phyloP scores from a whole-genome alignment of 2,888 invertebrate species.

The Acrobasis consociella region DNA sequence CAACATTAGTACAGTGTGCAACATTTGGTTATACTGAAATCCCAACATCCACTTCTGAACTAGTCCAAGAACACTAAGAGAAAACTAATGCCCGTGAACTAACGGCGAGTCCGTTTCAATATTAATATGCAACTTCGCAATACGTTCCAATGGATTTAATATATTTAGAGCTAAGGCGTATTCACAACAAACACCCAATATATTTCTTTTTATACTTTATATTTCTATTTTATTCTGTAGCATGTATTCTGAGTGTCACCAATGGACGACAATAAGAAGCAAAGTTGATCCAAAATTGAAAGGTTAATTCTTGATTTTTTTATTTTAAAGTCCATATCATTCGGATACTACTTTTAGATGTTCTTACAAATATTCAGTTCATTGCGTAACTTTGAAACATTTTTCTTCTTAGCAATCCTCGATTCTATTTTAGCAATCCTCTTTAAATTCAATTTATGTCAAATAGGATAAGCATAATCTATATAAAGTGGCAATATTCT shows the following conservation, averaged over 20 bases:
- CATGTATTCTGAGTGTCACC: too few species aligned
- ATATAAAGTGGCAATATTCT: constrained; percentile 16
- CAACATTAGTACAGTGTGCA: neutral
- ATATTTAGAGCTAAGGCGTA: constrained; percentile 26
- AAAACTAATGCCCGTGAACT: constrained; percentile 48
- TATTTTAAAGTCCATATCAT: too few species aligned
- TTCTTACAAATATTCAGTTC: too few species aligned
- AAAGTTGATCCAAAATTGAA: too few species aligned
- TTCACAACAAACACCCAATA: neutral
- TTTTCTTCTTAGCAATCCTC: neutral
- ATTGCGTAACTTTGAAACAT: too few species aligned
- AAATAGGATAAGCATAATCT: constrained; percentile 9
- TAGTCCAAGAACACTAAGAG: constrained; percentile 26
- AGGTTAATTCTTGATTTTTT: too few species aligned
- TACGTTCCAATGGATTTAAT: constrained; percentile 57
- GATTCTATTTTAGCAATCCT: neutral
- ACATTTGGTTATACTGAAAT: neutral
- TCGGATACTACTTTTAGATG: too few species aligned
- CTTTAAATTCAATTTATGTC: constrained; percentile 22
- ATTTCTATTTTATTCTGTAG: too few species aligned
- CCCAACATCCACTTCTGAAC: constrained; percentile 5
- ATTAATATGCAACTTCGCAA: constrained; percentile 58
- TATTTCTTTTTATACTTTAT: too few species aligned
- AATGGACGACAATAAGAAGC: too few species aligned
- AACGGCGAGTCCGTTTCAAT: constrained; percentile 47